Evolutionary conservation across 1,140 invertebrate genomes (phyloP), one percentile per base, ranked within the genome.

Genomic region (Drosophila micromelanica): DNA sequence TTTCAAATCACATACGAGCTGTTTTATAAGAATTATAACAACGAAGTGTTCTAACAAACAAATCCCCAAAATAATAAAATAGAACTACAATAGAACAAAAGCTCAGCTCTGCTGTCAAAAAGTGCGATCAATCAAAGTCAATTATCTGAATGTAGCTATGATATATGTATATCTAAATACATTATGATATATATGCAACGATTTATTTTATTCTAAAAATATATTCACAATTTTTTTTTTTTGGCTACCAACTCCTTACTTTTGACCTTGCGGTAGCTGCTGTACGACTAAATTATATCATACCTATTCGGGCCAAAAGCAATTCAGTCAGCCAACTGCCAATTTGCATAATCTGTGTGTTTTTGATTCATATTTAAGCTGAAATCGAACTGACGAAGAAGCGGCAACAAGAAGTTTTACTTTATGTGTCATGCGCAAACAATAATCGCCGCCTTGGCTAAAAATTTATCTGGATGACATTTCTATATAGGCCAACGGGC

Each of bases 261-360:
- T 15, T 57, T 42, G 63, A 65, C 64, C 57, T 37, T 54, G 38
- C 7, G 30, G 48, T 55, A 65, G 40, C 70, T 70, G 56, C 55
- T 51, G 67, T 69, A 61, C 35, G 15, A 56, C 40, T 55, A 17
- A 55, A 71, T 67, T 61, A 61, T 67, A 38, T 42, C 13, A 49
- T 71, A 59, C 61, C 60, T 43, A 52, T 52, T 60, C 30, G 43
- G 37, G 51, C 40, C 20, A 35, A 45, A 55, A 60, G 38, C 55
- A 62, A 63, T 80, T 80, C 30, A 72, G 64, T 27, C 63, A 65
- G 51, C 55, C 69, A 37, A 48, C 57, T 45, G 57, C 1, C 43
- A 43, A 80, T 87, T 85, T 81, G 78, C 81, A 85, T 85, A 85
- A 78, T 86, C 70, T 64, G 49, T 67, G 49, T 80, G 49, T 80